A percentile compares a stretch with the other conserved stretches of the same genome.
Evolutionary conservation across 2,797 vertebrate genomes (phyloP).

Genomic region (Tachyglossus aculeatus): DNA sequence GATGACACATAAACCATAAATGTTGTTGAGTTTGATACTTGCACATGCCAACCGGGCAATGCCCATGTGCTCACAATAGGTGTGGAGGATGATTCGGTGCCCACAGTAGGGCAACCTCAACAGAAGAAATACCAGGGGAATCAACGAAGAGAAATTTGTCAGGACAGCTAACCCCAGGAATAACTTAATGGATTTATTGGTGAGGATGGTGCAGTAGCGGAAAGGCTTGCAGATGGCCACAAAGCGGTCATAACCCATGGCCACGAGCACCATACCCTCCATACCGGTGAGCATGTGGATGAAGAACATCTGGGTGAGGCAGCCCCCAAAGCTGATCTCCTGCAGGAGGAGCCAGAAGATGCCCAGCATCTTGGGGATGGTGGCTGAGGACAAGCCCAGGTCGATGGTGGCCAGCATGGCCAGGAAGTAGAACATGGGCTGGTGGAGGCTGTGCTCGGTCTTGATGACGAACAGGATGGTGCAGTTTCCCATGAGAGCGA

Average conservation of each 20-base stretch:
- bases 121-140: conserved; percentile 53
- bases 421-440: conserved; percentile 51
- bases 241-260: conserved; percentile 81
- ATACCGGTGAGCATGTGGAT: conserved; percentile 73
- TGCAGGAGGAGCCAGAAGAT: conserved; percentile 43
- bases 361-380: conserved; percentile 72
- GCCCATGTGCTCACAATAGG: too few species aligned
- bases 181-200: conserved; percentile 38
- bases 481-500: conserved; percentile 26
- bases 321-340: conserved; percentile 52
- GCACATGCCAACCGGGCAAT: too few species aligned
- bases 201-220: conserved; percentile 78
- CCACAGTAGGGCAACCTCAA: too few species aligned
- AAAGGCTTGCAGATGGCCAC: conserved; percentile 80
- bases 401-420: conserved; percentile 58
- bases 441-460: conserved; percentile 38
- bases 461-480: conserved; percentile 37
- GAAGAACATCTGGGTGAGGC: conserved; percentile 69
- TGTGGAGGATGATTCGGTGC: too few species aligned
- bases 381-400: conserved; percentile 64
- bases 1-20: too few species aligned
- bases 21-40: too few species aligned
- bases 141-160: conserved; percentile 45
- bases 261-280: conserved; percentile 68
- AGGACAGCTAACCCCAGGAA: conserved; percentile 26